Evolutionary conservation across 2,113 vertebrate species (phyloP).

Genomic region (Erythrocercus mccallii): DNA sequence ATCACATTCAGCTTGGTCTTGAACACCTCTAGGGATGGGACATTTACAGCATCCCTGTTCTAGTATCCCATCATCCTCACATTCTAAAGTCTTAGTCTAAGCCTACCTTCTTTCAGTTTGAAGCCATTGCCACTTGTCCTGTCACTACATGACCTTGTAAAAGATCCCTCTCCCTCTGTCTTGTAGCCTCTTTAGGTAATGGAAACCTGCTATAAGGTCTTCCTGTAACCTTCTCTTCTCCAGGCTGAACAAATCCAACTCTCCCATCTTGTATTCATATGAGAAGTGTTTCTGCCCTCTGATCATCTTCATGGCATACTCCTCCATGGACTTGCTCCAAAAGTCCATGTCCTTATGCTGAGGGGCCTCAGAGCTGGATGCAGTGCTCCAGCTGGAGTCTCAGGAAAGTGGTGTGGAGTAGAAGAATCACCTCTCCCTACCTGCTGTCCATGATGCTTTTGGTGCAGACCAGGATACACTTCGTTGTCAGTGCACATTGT

Average conservation of each 20-base stretch:
- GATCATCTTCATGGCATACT: not conserved
- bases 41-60: not conserved
- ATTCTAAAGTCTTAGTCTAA: not conserved
- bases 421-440: not conserved
- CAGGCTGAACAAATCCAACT: not conserved
- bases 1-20: not conserved
- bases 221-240: not conserved
- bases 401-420: not conserved
- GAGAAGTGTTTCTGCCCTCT: not conserved
- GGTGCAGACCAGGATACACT: not conserved
- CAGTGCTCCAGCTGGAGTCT: not conserved
- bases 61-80: not conserved
- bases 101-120: not conserved
- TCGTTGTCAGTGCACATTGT: not conserved
- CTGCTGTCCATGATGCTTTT: not conserved
- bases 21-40: not conserved
- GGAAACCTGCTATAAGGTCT: not conserved
- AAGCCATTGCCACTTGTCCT: not conserved
- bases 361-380: too few relatives aligned
- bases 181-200: not conserved
- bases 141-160: not conserved
- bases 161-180: not conserved
- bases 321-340: not conserved
- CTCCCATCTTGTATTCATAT: not conserved
- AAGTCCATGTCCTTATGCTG: fast-evolving